Percentiles rank a stretch among this genome's conserved stretches.
Evolutionary conservation across 1,140 invertebrate species (phyloP).

Genomic region (Radopholus similis): DNA sequence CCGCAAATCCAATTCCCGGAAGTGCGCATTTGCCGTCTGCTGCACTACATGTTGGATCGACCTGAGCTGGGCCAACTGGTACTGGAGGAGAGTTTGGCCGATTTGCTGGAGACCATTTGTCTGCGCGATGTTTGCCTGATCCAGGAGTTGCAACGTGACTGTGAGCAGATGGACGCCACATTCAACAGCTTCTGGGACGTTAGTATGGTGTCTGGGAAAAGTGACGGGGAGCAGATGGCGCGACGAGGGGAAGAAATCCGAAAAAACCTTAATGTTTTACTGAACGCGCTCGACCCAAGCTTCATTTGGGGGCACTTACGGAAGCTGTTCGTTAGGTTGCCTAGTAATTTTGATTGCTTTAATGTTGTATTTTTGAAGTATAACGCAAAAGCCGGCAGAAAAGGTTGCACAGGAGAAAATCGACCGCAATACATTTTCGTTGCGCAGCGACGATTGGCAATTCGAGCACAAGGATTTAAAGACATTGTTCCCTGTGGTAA

Average conservation of each 20-base stretch:
- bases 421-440: neutral
- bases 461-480: neutral
- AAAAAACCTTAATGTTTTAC: constrained; percentile 80
- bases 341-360: neutral
- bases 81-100: constrained; percentile 77
- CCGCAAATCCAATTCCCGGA: constrained; percentile 52
- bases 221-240: neutral
- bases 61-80: constrained; percentile 80
- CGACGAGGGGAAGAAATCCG: constrained; percentile 65
- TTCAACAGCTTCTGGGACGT: constrained; percentile 33
- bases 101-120: constrained; percentile 71
- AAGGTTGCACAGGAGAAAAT: neutral
- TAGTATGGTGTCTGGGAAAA: neutral
- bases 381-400: neutral
- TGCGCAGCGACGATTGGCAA: neutral
- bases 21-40: constrained; percentile 72
- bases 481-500: constrained; percentile 39
- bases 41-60: constrained; percentile 82
- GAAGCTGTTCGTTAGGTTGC: constrained; percentile 65
- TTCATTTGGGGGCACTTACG: constrained; percentile 82
- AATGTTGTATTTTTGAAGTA: neutral
- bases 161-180: constrained; percentile 39
- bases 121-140: constrained; percentile 13
- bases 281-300: constrained; percentile 76
- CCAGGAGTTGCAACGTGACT: constrained; percentile 32